These are phyloP conservation scores for Suillia variegata DNA, from an alignment of 2,888 invertebrate genomes.

Conservation along the genomic window DNA sequence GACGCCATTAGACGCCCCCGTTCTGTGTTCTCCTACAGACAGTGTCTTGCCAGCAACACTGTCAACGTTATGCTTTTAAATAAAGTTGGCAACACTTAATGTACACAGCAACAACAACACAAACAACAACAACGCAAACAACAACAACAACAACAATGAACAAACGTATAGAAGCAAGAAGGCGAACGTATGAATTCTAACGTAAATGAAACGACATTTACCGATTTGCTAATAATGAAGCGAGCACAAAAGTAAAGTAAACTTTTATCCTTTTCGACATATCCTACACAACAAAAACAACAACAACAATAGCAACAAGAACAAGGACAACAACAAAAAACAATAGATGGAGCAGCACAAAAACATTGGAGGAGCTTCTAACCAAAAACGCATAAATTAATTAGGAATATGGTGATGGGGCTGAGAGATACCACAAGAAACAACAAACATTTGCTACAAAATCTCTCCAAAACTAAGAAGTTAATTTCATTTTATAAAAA, in stretches of 20 bases:
- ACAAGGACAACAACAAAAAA: constrained; percentile 9
- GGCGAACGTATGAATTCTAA: neutral
- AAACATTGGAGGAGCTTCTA: too few species aligned
- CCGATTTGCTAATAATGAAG: constrained; percentile 50
- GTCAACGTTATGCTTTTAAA: constrained; percentile 56
- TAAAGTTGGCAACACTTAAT: constrained; percentile 58
- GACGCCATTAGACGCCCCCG: too few species aligned
- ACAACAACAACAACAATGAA: constrained; percentile 32
- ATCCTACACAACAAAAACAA: constrained; percentile 21
- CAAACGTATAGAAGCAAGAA: too few species aligned
- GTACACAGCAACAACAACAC: constrained; percentile 45
- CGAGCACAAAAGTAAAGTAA: constrained; percentile 22
- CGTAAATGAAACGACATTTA: constrained; percentile 32
- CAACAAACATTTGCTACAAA: neutral
- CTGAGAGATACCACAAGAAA: too few species aligned
- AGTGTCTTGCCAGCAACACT: constrained; percentile 21
- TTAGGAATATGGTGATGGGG: too few species aligned
- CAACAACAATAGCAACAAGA: constrained; percentile 22
- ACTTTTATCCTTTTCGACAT: constrained; percentile 24
- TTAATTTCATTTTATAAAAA: too few species aligned
- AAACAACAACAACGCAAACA: constrained; percentile 41
- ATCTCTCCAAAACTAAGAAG: too few species aligned
- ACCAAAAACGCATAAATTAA: too few species aligned
- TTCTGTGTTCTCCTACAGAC: neutral
- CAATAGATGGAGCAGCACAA: too few species aligned